Evolutionary conservation across 2,113 vertebrate genomes (phyloP).

Genomic region (Mesocricetus auratus): DNA sequence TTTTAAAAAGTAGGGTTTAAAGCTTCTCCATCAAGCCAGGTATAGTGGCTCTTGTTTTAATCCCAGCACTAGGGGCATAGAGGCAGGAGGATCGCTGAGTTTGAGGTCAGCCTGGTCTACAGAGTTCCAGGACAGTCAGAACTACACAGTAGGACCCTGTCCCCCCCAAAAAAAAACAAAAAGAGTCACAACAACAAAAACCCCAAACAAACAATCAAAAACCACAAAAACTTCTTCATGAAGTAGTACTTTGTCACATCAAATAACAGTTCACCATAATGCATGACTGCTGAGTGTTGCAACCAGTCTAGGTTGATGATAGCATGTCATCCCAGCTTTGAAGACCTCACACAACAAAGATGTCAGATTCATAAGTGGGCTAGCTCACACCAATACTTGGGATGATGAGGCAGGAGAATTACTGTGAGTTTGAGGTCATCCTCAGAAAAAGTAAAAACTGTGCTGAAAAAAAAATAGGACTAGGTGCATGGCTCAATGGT

Average conservation of each 20-base stretch:
- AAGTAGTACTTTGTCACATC: background rate
- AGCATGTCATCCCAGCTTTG: background rate
- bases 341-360: background rate
- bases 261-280: background rate
- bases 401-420: background rate
- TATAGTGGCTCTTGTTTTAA: background rate
- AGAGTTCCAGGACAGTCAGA: background rate
- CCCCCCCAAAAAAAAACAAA: too few relatives aligned
- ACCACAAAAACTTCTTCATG: background rate
- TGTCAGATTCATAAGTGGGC: background rate
- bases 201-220: background rate
- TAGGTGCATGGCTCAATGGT: background rate
- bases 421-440: background rate
- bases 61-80: background rate
- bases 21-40: background rate
- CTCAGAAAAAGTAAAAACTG: background rate
- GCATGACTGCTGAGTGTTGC: background rate
- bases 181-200: background rate
- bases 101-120: background rate
- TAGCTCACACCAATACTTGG: background rate
- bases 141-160: background rate
- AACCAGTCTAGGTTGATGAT: background rate
- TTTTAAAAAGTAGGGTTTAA: background rate
- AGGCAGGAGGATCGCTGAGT: background rate
- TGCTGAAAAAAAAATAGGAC: background rate